A percentile compares a stretch with the other conserved stretches of the same genome.
These are phyloP conservation scores for Heliconius sara DNA, from an alignment of 2,888 invertebrate genomes.

Conservation along the genomic window DNA sequence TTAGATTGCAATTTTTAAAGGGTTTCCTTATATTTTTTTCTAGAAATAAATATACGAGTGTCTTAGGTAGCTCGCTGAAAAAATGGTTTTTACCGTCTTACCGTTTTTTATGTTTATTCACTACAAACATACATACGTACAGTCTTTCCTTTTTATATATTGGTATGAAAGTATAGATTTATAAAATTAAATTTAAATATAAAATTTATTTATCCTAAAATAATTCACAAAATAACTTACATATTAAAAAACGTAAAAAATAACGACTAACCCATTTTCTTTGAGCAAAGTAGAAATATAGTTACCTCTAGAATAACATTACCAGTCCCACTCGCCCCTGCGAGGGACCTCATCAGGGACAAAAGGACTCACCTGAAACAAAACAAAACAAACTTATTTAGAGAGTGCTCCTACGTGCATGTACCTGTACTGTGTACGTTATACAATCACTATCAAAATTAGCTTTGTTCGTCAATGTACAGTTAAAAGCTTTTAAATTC, in stretches of 20 bases:
- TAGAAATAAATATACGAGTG: no score
- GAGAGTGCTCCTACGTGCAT: background rate
- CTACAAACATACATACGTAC: no score
- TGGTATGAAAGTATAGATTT: no score
- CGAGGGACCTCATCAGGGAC: slow-evolving; percentile 25
- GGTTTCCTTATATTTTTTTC: no score
- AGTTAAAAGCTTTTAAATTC: slow-evolving; percentile 10
- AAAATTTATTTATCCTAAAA: background rate
- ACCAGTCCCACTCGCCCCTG: background rate
- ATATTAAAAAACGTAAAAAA: background rate
- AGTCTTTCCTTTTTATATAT: no score
- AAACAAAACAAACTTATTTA: slow-evolving; percentile 27
- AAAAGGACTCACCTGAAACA: slow-evolving; percentile 35
- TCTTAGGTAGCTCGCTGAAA: no score
- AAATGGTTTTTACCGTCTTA: no score
- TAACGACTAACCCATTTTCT: background rate
- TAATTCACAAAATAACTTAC: background rate
- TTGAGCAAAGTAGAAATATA: background rate
- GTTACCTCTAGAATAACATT: slow-evolving; percentile 11
- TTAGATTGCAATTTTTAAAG: no score
- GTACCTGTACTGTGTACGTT: background rate
- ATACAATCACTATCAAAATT: background rate
- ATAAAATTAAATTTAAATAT: no score
- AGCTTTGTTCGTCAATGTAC: slow-evolving; percentile 10
- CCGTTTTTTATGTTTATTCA: no score